Conservation (phyloP, 2,797 vertebrate species). For the Mionectes olivaceus region DNA sequence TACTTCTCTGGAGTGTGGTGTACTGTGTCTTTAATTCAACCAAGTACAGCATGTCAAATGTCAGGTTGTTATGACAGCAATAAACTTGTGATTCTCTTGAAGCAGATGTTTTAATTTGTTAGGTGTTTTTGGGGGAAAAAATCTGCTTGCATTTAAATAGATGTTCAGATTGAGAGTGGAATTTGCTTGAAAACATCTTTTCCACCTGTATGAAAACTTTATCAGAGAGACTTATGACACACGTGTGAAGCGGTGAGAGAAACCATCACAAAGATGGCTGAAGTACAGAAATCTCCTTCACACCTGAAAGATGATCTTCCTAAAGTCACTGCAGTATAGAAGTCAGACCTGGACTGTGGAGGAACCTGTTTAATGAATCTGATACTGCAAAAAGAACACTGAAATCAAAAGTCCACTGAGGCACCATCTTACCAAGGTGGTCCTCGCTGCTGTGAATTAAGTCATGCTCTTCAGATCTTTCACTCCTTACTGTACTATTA, state of each 20-base stretch:
- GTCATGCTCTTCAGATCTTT: not conserved
- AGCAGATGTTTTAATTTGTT: slow-evolving; percentile 67
- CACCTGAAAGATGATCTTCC: not conserved
- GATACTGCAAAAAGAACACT: not conserved
- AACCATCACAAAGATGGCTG: not conserved
- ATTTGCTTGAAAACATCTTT: slow-evolving; percentile 53
- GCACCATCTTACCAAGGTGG: not conserved
- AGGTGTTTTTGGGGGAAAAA: not conserved
- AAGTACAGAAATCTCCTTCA: slow-evolving; percentile 9
- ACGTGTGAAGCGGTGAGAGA: not conserved
- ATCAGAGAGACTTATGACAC: not conserved
- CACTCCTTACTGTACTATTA: not conserved
- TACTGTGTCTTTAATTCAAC: slow-evolving; percentile 35
- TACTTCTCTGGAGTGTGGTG: not conserved
- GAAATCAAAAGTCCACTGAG: not conserved
- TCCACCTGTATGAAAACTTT: slow-evolving; percentile 41
- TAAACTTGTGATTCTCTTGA: slow-evolving; percentile 56
- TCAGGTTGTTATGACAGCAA: slow-evolving; percentile 64
- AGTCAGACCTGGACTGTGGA: not conserved
- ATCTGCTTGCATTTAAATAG: slow-evolving; percentile 60
- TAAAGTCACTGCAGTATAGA: not conserved
- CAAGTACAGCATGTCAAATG: slow-evolving; percentile 28
- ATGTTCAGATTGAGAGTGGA: slow-evolving; percentile 46
- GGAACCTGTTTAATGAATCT: not conserved
- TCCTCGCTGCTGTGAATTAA: not conserved